Evolutionary conservation across 30 jellyfish, hydroid and myxozoan genomes (phyloP).

Genomic region (Nemopilema nomurai): DNA sequence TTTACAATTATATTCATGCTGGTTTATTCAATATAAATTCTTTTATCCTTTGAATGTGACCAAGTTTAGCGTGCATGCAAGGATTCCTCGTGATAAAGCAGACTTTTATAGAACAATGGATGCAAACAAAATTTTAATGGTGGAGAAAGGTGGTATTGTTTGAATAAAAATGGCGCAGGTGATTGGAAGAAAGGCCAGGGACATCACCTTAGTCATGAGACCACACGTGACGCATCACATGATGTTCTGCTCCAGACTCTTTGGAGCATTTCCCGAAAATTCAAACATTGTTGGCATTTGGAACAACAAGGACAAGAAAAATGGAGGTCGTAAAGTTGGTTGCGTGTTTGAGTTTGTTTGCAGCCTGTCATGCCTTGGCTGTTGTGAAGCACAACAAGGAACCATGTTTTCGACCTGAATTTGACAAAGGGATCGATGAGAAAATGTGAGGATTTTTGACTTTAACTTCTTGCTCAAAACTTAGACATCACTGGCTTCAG

Average conservation of each 20-base stretch:
- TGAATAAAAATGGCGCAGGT: too few species aligned
- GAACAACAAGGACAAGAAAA: not conserved
- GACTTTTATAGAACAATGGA: not conserved
- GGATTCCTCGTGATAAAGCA: too few species aligned
- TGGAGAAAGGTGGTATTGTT: too few species aligned
- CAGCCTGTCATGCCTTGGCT: not conserved
- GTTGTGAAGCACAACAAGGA: conserved; percentile 23
- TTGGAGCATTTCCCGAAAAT: not conserved
- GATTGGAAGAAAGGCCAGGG: too few species aligned
- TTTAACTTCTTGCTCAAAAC: not conserved
- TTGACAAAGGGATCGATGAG: conserved; percentile 72
- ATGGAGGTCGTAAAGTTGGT: not conserved
- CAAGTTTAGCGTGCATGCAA: too few species aligned
- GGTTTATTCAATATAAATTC: too few species aligned
- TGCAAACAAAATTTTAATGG: not conserved
- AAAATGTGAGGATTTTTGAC: conserved; percentile 46
- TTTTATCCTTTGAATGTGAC: too few species aligned
- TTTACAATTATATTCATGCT: too few species aligned
- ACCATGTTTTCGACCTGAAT: conserved; percentile 72
- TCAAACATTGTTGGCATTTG: not conserved
- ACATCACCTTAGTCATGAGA: conserved; percentile 10
- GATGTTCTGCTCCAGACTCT: not conserved
- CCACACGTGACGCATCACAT: not conserved
- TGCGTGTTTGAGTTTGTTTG: not conserved
- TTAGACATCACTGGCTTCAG: too few species aligned